Percentiles rank a stretch among this genome's conserved stretches.
phyloP scores from a whole-genome alignment of 2,888 invertebrate species.

The Allophyes oxyacanthae region DNA sequence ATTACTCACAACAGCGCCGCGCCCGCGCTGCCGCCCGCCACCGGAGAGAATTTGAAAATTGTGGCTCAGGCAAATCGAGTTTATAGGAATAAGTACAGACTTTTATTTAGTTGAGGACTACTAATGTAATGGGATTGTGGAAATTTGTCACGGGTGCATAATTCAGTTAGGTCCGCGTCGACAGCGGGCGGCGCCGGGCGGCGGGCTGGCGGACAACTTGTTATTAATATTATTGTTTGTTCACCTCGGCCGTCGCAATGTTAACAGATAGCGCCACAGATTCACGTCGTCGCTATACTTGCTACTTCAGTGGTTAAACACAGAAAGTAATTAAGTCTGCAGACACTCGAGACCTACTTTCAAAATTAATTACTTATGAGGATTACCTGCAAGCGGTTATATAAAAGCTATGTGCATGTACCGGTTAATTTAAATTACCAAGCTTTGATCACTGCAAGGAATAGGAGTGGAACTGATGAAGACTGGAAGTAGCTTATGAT shows the following conservation, averaged over 20 bases:
- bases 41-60: constrained; percentile 3
- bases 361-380: not conserved
- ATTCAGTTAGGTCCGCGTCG: constrained; percentile 8
- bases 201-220: not conserved
- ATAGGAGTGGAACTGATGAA: too few relatives aligned
- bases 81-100: constrained; percentile 1
- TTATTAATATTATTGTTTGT: constrained; percentile 14
- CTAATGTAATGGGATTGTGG: constrained; percentile 8
- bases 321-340: not conserved
- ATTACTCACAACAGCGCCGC: not conserved
- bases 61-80: constrained; percentile 9
- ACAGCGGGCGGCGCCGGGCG: not conserved
- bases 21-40: too few relatives aligned
- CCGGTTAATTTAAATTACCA: too few relatives aligned
- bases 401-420: too few relatives aligned
- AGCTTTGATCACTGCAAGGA: too few relatives aligned
- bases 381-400: not conserved
- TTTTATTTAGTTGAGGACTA: constrained; percentile 12
- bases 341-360: not conserved
- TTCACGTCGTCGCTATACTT: not conserved
- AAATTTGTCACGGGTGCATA: constrained; percentile 12
- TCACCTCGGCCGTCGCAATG: constrained; percentile 1
- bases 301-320: not conserved
- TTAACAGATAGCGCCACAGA: not conserved
- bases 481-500: too few relatives aligned